These are phyloP conservation scores for Chlamydotis undulata DNA, from an alignment of 2,113 vertebrate species.

Conservation along the genomic window DNA sequence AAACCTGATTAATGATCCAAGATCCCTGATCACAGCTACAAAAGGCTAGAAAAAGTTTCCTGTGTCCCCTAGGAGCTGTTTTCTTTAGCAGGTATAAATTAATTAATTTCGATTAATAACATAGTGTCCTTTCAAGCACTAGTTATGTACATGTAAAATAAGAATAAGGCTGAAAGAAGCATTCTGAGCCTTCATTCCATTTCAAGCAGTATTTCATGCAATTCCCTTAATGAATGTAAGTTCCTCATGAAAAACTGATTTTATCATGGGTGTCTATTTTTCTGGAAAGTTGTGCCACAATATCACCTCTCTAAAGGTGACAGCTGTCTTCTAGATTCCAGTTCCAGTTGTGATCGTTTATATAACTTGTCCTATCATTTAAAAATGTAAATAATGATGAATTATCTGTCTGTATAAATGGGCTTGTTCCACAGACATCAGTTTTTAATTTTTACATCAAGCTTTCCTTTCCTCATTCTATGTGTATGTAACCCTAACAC, in stretches of 20 bases:
- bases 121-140: neutral
- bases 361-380: neutral
- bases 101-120: neutral
- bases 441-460: neutral
- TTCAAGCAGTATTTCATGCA: neutral
- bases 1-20: neutral
- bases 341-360: neutral
- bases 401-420: neutral
- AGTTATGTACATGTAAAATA: neutral
- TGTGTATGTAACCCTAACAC: neutral
- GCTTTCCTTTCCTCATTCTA: neutral
- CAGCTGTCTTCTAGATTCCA: neutral
- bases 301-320: neutral
- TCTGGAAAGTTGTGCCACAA: neutral
- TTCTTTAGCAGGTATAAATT: neutral
- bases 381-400: neutral
- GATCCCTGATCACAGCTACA: neutral
- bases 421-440: neutral
- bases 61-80: neutral
- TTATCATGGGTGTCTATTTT: neutral
- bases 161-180: neutral
- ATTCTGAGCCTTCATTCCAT: neutral
- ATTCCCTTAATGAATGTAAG: neutral
- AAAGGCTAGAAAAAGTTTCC: neutral
- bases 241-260: neutral